These are phyloP conservation scores for Dasyornis broadbenti DNA, from an alignment of 2,113 vertebrate species.

Conservation along the genomic window DNA sequence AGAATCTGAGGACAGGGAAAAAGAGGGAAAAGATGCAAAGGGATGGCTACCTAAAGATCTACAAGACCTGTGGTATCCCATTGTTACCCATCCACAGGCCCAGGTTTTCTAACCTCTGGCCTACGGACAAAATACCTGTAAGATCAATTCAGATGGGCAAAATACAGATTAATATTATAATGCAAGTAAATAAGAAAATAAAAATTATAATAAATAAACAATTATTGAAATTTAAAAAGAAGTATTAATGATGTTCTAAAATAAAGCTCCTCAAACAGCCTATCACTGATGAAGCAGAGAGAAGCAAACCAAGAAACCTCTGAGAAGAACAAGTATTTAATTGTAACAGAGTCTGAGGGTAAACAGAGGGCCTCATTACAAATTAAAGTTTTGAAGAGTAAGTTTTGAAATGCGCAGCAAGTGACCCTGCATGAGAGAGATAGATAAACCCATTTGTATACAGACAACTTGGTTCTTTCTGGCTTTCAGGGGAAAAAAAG, in stretches of 20 bases:
- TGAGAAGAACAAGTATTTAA: not conserved
- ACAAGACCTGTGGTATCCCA: not conserved
- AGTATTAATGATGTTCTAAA: not conserved
- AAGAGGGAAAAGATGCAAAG: not conserved
- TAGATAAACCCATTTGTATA: not conserved
- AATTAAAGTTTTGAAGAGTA: not conserved
- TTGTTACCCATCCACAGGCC: not conserved
- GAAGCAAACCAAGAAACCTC: not conserved
- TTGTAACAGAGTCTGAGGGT: not conserved
- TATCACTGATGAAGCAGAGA: not conserved
- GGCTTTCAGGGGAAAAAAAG: not conserved
- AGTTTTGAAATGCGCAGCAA: not conserved
- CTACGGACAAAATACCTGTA: not conserved
- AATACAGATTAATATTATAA: not conserved
- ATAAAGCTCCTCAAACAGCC: not conserved
- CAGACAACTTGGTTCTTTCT: not conserved
- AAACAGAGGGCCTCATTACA: not conserved
- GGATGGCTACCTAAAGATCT: not conserved
- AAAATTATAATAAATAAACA: not conserved
- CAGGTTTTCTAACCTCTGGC: not conserved
- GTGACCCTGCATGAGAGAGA: rapidly evolving
- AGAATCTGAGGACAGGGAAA: not conserved
- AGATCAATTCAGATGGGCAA: not conserved
- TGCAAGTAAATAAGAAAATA: not conserved
- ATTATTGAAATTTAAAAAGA: not conserved